Evolutionary conservation across 1,140 invertebrate genomes (phyloP), one percentile per base, ranked within the genome.

Genomic region (Bathynomus jamesi): DNA sequence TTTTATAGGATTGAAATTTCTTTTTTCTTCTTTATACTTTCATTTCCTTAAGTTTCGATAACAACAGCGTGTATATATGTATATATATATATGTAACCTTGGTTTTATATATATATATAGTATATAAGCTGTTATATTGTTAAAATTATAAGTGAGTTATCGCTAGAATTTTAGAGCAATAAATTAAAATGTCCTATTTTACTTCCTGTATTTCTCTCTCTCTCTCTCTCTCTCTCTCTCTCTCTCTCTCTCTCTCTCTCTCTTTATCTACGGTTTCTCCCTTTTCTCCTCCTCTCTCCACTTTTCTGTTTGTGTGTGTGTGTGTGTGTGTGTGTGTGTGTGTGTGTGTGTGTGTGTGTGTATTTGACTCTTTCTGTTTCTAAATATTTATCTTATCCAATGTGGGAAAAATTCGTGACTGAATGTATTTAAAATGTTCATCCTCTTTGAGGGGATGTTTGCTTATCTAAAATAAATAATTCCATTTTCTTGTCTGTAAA

Each of bases 211-310:
- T n/a, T n/a, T n/a, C n/a, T n/a, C n/a, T n/a, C n/a, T n/a, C n/a
- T n/a, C n/a, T n/a, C n/a, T 29, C 28, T 21, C 28, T 28, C 10
- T 69, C 40, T 29, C 32, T 29, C 40, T 69, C n/a, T 24, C 61
- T 73, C 30, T 71, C 53, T 4, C 68, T 46, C 62, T 62, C 29
- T 71, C 13, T 64, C 71, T 40, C 60, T 66, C 27, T 5, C 61
- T 13, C 60, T n/a, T n/a, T 29, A 3, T 71, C 62, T 60, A 24
- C 32, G 10, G 53, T 32, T 4, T 66, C 40, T 10, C 65, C 40
- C 28, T 40, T 69, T 0, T 63, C 25, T 63, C 28, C 4, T 62
- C 2, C 13, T 70, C 21, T 8, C 11, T 61, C 27, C 10, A 24
- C n/a, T n/a, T n/a, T n/a, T n/a, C n/a, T n/a, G n/a, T n/a, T n/a